Evolutionary conservation across 2,797 vertebrate species (phyloP), one percentile per base, ranked within the genome.

Genomic region (Trematomus bernacchii): DNA sequence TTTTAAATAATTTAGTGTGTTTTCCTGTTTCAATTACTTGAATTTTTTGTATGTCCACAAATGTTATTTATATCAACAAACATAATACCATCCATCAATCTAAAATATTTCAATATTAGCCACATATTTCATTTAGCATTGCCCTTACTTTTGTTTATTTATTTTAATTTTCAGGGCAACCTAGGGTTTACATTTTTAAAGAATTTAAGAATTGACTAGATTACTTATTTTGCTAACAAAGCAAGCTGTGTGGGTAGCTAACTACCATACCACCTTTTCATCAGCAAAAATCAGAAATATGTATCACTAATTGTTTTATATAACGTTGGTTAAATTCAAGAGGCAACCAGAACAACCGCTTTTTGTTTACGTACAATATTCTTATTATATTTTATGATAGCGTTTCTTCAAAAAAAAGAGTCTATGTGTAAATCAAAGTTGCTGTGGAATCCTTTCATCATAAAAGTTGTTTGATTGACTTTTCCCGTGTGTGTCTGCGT

Each of bases 11-110:
- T 55, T 46, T 23, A 21, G 4, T 21, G 42, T 40, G 13, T 78
- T 79, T 58, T 8, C 52, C 10, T 52, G 48, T 43, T 70, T 68
- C 37, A 57, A 3, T 23, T 18, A n/a, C 12, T 21, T 21, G 21
- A 23, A 51, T 27, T 9, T 43, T 60, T 47, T 46, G 64, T 48
- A 21, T 30, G 10, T 58, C 21, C 16, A 42, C 6, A 10, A 51
- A 61, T 53, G 13, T 33, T 57, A 5, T 57, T 30, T 16, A 12
- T 16, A 55, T 40, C 15, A 33, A 40, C 6, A 37, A n/a, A 48
- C 8, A 53, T 37, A 18, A 9, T 9, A 37, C 33, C 55, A 18
- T 30, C 27, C 5, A 10, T 19, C 18, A 2, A 53, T 15, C 40
- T 21, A 6, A 68, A 15, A 51, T 47, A 66, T 48, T 21, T 12